Base-by-base conservation (phyloP, 1,140 invertebrate species). In the Akabosia matsudoensis region DNA sequence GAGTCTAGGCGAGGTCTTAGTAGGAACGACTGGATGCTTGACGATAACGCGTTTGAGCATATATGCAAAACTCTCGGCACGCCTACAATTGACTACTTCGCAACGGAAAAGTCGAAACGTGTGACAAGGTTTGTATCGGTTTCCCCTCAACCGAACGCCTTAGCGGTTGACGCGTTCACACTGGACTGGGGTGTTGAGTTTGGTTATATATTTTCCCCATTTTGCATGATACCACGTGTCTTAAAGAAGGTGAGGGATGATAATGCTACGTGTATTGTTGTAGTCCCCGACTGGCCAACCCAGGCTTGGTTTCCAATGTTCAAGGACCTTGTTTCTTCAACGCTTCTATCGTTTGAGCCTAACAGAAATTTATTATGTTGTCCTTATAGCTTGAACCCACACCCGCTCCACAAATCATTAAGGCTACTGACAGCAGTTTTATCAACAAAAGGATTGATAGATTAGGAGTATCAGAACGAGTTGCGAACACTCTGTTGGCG, bases 241-340 rank as follows among this genome's bases (percentile, higher is more conserved):
- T 33, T 71, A 22, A 33, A 22, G 24, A 71, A 71, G 24, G 10
- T 71, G 18, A 30, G 14, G 28, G 28, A 30, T 10, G 70, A 71
- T 22, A 71, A 33, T 13, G 24, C 26, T 71, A 33, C 3, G 16
- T 22, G 10, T 31, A 33, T 71, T 31, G 33, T 71, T 18, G 33
- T 71, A 7, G 70, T 33, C 33, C 33, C 33, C 14, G 10, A 14
- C 7, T 71, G 33, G 70, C 26, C 4, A 30, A 31, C 70, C 7
- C 70, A 71, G 24, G 3, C 70, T n/a, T 71, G 70, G 26, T 71
- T 71, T 22, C 70, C 70, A 31, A 22, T 14, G 33, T 71, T 71
- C 24, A 45, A 45, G 18, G 10, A 14, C 33, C 3, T n/a, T 4
- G 4, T 10, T 16, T 16, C 26, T 7, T 31, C 28, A 7, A 7